Percentiles rank a stretch among this genome's conserved stretches.
Evolutionary conservation across 2,113 vertebrate species (phyloP).

Genomic region (Microcebus lehilahytsara): DNA sequence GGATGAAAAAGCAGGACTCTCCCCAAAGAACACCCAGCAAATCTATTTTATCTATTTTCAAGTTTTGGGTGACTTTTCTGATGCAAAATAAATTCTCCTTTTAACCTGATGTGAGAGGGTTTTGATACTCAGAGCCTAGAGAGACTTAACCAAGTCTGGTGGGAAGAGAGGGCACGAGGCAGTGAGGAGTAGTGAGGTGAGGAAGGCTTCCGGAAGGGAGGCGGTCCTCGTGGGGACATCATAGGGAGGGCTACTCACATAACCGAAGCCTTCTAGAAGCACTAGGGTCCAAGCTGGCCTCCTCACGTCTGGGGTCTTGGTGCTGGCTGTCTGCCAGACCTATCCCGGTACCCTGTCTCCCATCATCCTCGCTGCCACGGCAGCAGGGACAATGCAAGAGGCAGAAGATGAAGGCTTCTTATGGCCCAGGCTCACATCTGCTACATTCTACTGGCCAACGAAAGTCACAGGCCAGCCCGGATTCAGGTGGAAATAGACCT

Average conservation of each 20-base stretch:
- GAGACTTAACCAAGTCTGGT: not conserved
- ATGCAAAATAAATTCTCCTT: not conserved
- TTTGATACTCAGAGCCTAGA: not conserved
- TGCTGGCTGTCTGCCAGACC: not conserved
- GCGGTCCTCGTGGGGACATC: not conserved
- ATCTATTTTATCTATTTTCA: not conserved
- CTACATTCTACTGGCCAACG: not conserved
- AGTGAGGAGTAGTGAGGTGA: not conserved
- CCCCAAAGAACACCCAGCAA: no score
- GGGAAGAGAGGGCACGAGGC: not conserved
- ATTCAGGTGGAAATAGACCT: not conserved
- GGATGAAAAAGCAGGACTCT: not conserved
- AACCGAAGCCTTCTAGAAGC: no score
- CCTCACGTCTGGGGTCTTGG: not conserved
- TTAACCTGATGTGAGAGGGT: not conserved
- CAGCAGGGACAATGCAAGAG: not conserved
- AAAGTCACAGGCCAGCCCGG: not conserved
- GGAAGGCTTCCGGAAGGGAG: not conserved
- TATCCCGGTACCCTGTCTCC: not conserved
- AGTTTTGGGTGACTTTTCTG: not conserved
- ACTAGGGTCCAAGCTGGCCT: not conserved
- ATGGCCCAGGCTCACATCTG: accelerated
- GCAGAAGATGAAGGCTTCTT: not conserved
- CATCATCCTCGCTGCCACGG: not conserved
- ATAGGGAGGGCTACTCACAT: not conserved